Evolutionary conservation across 2,888 invertebrate species (phyloP), one percentile per base, ranked within the genome.

Genomic region (Drosophila helvetica): DNA sequence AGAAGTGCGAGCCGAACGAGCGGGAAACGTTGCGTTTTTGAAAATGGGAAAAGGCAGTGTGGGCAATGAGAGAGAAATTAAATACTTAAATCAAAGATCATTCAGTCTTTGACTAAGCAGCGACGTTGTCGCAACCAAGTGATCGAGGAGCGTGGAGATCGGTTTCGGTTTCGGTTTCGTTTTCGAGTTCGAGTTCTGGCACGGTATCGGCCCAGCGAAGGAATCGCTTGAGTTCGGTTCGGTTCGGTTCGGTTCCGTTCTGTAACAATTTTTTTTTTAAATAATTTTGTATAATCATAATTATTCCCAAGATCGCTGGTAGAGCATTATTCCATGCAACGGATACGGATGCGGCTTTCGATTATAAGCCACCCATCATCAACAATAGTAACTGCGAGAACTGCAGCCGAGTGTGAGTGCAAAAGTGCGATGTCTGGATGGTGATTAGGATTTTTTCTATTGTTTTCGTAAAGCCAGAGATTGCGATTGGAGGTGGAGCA

Each of bases 51-150:
- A 38, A 38, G 38, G 38, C 38, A 38, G 7, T 38, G 15, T 38
- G 38, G 38, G 15, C 38, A 38, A 38, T 38, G 38, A n/a, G 38
- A 38, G 38, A 38, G 38, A 77, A 38, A 38, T 38, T 38, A 38
- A 38, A 38, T 15, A 38, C 38, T 38, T 38, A 77, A 78, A 77
- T 60, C 64, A 56, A 68, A 68, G 65, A 53, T 58, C 53, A 77
- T 74, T 78, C 85, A 87, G 85, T 85, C 88, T 85, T 85, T 86
- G 85, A 86, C 83, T 87, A 74, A 80, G 80, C 86, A 78, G 63
- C 38, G 70, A 63, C 55, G 63, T 70, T 62, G 70, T 57, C 70
- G 70, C 72, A 71, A 63, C 70, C 43, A 54, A 69, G 68, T 54
- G 68, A 68, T 66, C 58, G 51, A 68, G 50, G 50, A 66, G 57